Base-by-base conservation (phyloP, 2,888 invertebrate genomes). In the Troides helena region DNA sequence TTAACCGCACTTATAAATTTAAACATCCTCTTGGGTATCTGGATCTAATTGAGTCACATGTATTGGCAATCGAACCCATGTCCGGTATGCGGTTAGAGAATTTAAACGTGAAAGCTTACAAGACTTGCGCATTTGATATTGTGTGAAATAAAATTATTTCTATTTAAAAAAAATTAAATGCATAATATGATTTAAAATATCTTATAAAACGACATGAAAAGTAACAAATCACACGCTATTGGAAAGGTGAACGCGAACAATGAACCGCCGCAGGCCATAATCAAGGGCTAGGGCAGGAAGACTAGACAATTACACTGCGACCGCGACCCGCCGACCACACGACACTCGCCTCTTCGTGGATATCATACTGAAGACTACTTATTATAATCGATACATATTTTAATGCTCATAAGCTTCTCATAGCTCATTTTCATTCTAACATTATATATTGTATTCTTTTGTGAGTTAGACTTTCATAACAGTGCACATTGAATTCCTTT, bases 1-100 rank as follows among this genome's bases (percentile, higher is more conserved):
- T 67, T 65, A 61, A 71, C 70, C 67, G 65, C 70, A 65, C 57
- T 64, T 65, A 67, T 68, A 71, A 67, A 71, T 71, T 71, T 71
- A 71, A 65, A 67, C 70, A 71, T 71, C 70, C 67, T 69, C 66
- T 58, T 67, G 64, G 58, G 65, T 71, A 68, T 71, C 67, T 71
- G 70, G 70, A 67, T 71, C 60, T 57, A 61, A 71, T 67, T 71
- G 70, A 71, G 57, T 71, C 70, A 71, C 65, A 36, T 43, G 61
- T 65, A 62, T 61, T 65, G 57, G 64, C 50, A 65, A 65, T 71
- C 67, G 67, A 70, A 60, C 59, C 50, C 67, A 60, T 58, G 59
- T 60, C 67, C 70, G 66, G 59, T 71, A 62, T 57, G 65, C 30
- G 61, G 21, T 63, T 58, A 25, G 57, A 39, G 61, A 36, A 39